Base-by-base conservation (phyloP, 2,113 vertebrate genomes). In the Lasiurus cinereus region DNA sequence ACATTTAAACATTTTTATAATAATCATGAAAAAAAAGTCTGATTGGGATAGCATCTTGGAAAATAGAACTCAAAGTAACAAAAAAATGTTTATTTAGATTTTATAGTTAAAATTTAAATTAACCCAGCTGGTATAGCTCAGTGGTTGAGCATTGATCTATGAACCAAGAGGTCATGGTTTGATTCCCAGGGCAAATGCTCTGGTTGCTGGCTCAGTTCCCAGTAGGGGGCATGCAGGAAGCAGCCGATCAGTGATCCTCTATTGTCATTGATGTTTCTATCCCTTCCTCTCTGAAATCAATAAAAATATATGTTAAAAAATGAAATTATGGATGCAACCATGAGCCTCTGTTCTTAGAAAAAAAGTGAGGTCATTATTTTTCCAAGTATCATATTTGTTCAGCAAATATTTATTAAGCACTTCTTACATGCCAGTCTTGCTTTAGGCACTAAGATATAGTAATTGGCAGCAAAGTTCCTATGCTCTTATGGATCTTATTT, bases 11-110 rank as follows among this genome's bases (percentile, higher is more conserved):
- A n/a, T 39, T 84, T 80, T 54, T 24, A 76, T 43, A 88, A 54
- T 59, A 33, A 93, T 50, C 21, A 24, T 88, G 27, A 59, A 91
- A 91, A 91, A 96, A 91, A 77, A 52, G 6, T 77, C 62, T 87
- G 52, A 70, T 36, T 72, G 13, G 54, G 29, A 29, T 88, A 94
- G 29, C 66, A 27, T 33, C 39, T 83, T 73, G 12, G 56, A 92
- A 83, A 89, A 70, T 66, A 27, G 88, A 91, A n/a, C n/a, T n/a
- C 31, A 77, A 52, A 62, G 77, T 5, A 69, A 77, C 52, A 19
- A 31, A 87, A 90, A 87, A 50, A 43, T 22, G 22, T 79, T 69
- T 56, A 18, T 77, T 83, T 87, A 56, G 76, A 83, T 54, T 69
- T 93, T 80, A 79, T 12, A 67, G 36, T 80, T 82, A 76, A 70